phyloP scores from a whole-genome alignment of 2,113 vertebrate species.

The Solenodon paradoxus region DNA sequence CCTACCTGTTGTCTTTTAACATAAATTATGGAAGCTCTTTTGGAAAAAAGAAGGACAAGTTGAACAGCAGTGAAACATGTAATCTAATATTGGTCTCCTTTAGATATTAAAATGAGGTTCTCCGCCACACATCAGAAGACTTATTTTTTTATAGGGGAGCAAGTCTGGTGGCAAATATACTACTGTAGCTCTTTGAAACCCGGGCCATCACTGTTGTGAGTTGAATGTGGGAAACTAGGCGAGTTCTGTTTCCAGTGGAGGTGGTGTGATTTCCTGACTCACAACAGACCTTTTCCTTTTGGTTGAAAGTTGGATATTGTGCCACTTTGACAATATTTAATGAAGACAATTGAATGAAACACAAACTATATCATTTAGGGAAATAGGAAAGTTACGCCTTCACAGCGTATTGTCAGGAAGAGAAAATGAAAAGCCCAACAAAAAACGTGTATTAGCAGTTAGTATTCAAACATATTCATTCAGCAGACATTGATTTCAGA shows the following conservation, averaged over 20 bases:
- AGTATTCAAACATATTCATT: neutral
- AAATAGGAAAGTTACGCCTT: conserved; percentile 36
- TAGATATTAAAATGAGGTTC: conserved; percentile 19
- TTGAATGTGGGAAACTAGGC: conserved; percentile 56
- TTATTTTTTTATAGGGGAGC: conserved; percentile 35
- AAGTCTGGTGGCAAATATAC: conserved; percentile 43
- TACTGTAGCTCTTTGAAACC: conserved; percentile 48
- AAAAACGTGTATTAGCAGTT: neutral
- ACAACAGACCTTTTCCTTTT: conserved; percentile 62
- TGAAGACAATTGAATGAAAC: conserved; percentile 52
- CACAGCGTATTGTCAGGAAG: conserved; percentile 26
- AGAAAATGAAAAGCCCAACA: conserved; percentile 44
- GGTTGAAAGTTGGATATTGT: conserved; percentile 50
- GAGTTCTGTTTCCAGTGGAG: conserved; percentile 39
- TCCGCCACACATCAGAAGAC: neutral
- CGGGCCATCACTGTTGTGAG: conserved; percentile 33
- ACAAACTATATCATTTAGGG: conserved; percentile 28
- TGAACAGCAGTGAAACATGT: conserved; percentile 25
- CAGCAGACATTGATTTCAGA: neutral
- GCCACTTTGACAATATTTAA: conserved; percentile 46
- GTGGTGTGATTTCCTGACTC: conserved; percentile 55
- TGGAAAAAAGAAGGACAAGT: conserved; percentile 54
- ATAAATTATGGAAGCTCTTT: conserved; percentile 21
- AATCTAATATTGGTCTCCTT: conserved; percentile 19
- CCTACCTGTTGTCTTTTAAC: conserved; percentile 28